Conservation (phyloP, 2,797 vertebrate genomes). For the Gallinago stenura region DNA sequence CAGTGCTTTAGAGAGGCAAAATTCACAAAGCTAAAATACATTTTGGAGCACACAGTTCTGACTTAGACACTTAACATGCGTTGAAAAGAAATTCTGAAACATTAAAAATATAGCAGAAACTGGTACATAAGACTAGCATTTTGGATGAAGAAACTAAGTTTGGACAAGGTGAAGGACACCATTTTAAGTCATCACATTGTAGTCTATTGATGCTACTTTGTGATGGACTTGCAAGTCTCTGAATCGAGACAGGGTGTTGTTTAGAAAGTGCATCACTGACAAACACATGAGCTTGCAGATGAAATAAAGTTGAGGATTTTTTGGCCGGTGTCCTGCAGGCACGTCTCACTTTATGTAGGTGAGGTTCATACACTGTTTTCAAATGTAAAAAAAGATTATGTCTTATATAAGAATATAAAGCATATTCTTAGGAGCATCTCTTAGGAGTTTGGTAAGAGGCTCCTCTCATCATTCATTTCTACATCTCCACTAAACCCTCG, state of each 20-base stretch:
- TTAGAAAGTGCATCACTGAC: background rate
- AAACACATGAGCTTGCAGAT: background rate
- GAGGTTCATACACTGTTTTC: background rate
- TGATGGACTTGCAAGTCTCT: background rate
- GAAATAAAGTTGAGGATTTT: background rate
- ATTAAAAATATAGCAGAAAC: background rate
- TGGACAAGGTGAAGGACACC: background rate
- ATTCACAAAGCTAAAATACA: background rate
- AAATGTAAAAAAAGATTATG: background rate
- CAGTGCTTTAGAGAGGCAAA: background rate
- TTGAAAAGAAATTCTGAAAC: background rate
- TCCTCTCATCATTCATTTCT: background rate
- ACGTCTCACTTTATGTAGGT: background rate
- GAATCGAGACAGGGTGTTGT: fast-evolving
- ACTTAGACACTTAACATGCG: background rate
- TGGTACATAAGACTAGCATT: background rate
- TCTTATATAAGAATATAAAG: background rate
- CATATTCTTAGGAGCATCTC: background rate
- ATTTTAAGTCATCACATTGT: background rate
- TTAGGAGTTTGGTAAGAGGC: background rate
- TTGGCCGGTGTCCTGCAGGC: background rate
- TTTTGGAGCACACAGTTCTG: background rate
- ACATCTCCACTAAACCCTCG: background rate
- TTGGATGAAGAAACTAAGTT: background rate
- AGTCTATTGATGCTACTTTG: background rate